Evolutionary conservation across 2,797 vertebrate genomes (phyloP).

Genomic region (Oreonectes daqikongensis): DNA sequence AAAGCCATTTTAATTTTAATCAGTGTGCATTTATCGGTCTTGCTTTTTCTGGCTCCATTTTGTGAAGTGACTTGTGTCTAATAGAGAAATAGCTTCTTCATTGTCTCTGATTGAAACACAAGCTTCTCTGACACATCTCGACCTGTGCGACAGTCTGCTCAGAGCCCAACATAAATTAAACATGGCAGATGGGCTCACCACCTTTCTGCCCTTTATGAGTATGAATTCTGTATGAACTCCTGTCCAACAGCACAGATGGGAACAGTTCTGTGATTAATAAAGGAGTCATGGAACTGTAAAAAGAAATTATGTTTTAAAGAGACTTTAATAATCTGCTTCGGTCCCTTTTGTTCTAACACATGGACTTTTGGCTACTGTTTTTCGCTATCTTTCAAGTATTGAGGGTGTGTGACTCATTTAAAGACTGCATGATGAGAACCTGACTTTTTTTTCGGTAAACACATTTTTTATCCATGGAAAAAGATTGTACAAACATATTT

Average conservation of each 20-base stretch:
- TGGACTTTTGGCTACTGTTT: constrained; percentile 76
- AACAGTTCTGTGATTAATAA: constrained; percentile 82
- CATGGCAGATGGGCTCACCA: constrained; percentile 70
- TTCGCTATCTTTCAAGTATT: constrained; percentile 74
- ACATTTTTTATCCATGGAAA: constrained; percentile 5
- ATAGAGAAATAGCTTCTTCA: constrained; percentile 61
- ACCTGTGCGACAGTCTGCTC: constrained; percentile 56
- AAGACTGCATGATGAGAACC: constrained; percentile 65
- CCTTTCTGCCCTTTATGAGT: constrained; percentile 67
- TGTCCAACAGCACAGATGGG: constrained; percentile 71
- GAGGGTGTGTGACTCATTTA: constrained; percentile 75
- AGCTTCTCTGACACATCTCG: constrained; percentile 56
- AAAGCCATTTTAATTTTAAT: constrained; percentile 51
- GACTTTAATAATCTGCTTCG: constrained; percentile 78
- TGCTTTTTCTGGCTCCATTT: constrained; percentile 48
- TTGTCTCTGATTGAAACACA: constrained; percentile 67
- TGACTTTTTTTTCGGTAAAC: constrained; percentile 66
- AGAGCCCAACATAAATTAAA: constrained; percentile 71
- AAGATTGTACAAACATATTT: neutral
- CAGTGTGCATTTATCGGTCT: constrained; percentile 24
- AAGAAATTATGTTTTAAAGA: constrained; percentile 81
- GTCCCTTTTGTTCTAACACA: constrained; percentile 80
- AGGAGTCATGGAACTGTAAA: constrained; percentile 81
- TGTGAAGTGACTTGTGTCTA: constrained; percentile 63
- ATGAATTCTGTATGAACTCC: constrained; percentile 78